phyloP scores from a whole-genome alignment of 1,140 invertebrate species.

The Batillaria attramentaria region DNA sequence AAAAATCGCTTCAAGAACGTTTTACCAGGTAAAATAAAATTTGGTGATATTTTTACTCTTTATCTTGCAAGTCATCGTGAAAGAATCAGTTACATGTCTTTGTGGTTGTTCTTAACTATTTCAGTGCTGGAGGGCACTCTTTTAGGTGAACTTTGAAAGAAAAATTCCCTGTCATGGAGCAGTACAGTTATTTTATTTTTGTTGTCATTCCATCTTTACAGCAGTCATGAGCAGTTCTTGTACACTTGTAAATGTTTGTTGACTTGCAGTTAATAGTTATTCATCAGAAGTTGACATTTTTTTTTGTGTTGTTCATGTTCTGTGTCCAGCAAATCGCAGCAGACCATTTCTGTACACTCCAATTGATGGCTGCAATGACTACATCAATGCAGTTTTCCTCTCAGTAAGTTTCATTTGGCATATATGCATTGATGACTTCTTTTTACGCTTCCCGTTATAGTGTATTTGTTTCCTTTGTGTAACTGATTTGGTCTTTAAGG shows the following conservation, averaged over 20 bases:
- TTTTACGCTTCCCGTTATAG: neutral
- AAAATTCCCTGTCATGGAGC: no score
- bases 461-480: neutral
- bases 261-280: neutral
- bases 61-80: no score
- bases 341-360: slow-evolving; percentile 60
- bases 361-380: slow-evolving; percentile 61
- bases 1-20: slow-evolving; percentile 99
- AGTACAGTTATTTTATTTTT: no score
- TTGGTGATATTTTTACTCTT: no score
- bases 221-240: no score
- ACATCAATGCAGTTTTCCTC: slow-evolving; percentile 68
- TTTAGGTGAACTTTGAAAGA: no score
- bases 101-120: no score
- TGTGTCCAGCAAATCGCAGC: slow-evolving; percentile 55
- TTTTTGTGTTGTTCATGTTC: neutral
- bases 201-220: no score
- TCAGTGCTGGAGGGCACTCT: no score
- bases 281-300: slow-evolving; percentile 1
- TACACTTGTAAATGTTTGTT: no score
- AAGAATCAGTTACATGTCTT: no score
- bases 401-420: slow-evolving; percentile 63
- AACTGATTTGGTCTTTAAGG: neutral
- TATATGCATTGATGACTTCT: neutral
- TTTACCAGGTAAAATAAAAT: slow-evolving; percentile 95